phyloP scores from a whole-genome alignment of 2,888 invertebrate genomes.

The Lasius fuliginosus region DNA sequence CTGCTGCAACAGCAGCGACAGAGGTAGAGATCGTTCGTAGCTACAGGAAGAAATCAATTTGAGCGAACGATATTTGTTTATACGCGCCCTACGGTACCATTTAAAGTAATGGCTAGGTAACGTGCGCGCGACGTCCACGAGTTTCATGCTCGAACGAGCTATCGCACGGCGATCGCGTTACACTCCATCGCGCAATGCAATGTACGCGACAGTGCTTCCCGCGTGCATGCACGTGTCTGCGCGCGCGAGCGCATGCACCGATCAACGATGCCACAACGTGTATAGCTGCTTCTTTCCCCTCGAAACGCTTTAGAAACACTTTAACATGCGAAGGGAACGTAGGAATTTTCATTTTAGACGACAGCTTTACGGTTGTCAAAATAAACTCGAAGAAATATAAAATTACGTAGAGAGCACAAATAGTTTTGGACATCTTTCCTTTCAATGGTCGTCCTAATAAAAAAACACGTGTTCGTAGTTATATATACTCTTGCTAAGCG shows the following conservation, averaged over 20 bases:
- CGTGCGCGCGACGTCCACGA: conserved; percentile 46
- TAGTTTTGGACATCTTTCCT: neutral
- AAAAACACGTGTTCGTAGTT: neutral
- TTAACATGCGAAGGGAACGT: conserved; percentile 15
- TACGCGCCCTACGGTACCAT: conserved; percentile 26
- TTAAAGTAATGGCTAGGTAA: conserved; percentile 53
- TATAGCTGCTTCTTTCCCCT: neutral
- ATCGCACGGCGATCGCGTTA: conserved; percentile 44
- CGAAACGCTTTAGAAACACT: conserved; percentile 24
- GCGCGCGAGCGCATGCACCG: conserved; percentile 37
- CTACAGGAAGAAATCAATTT: conserved; percentile 38
- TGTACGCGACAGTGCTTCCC: conserved; percentile 47
- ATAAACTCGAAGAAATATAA: neutral
- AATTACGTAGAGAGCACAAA: neutral
- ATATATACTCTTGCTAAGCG: neutral
- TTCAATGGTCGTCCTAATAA: neutral
- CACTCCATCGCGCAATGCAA: conserved; percentile 38
- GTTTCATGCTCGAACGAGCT: conserved; percentile 52
- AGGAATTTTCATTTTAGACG: conserved; percentile 5
- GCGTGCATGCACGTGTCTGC: conserved; percentile 41
- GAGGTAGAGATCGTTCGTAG: neutral
- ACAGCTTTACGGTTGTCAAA: neutral
- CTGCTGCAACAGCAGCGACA: conserved; percentile 8
- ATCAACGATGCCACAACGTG: conserved; percentile 18
- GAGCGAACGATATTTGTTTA: conserved; percentile 45